Conservation (phyloP, 2,797 vertebrate genomes). For the Cygnus olor region DNA sequence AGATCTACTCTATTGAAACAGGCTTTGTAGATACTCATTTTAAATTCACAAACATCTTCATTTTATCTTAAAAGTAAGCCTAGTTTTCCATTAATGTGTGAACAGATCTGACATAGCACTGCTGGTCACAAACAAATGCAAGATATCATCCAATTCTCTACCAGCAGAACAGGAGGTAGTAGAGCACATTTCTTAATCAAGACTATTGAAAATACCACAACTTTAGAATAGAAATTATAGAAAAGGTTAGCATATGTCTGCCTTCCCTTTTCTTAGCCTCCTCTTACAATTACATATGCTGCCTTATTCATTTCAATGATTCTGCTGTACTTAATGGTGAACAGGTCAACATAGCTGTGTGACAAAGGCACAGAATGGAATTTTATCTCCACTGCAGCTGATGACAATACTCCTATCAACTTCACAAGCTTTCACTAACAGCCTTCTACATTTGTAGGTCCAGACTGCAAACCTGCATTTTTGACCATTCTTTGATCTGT, state of each 20-base stretch:
- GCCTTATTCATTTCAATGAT: not conserved
- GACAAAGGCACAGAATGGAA: not conserved
- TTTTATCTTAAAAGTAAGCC: not conserved
- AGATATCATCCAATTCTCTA: not conserved
- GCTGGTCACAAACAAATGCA: not conserved
- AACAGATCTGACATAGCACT: not conserved
- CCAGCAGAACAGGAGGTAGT: not conserved
- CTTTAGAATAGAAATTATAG: not conserved
- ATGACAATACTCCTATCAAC: not conserved
- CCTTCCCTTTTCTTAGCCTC: not conserved
- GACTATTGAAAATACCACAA: not conserved
- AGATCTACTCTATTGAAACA: not conserved
- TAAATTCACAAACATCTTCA: not conserved
- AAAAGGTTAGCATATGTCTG: not conserved
- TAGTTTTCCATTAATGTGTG: not conserved
- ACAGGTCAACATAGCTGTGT: not conserved
- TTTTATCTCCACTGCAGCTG: not conserved
- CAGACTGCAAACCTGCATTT: conserved; percentile 1
- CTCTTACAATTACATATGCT: not conserved
- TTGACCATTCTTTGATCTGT: conserved; percentile 1
- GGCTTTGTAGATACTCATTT: not conserved
- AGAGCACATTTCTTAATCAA: not conserved
- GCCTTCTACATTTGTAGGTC: not conserved
- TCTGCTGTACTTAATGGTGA: not conserved
- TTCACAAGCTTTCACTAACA: not conserved